Percentiles rank a stretch among this genome's conserved stretches.
Conservation (phyloP, 2,113 vertebrate species). For the Steatornis caripensis region DNA sequence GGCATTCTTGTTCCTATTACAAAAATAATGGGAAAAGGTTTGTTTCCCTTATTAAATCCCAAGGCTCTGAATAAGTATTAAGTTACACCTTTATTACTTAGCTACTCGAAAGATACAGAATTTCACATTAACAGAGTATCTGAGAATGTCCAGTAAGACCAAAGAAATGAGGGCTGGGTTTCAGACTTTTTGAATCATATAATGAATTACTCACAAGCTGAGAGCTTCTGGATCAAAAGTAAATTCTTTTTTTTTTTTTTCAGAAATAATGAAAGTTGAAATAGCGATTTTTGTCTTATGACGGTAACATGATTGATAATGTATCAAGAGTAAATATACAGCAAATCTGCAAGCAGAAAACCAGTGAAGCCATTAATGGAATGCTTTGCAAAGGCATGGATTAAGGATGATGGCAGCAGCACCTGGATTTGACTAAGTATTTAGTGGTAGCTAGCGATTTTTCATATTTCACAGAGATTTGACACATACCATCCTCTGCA, state of each 20-base stretch:
- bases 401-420: background rate
- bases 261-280: background rate
- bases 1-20: background rate
- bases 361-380: background rate
- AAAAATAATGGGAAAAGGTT: background rate
- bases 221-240: background rate
- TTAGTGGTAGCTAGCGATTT: background rate
- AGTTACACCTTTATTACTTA: background rate
- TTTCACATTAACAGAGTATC: background rate
- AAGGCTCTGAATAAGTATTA: background rate
- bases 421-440: background rate
- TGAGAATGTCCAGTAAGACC: background rate
- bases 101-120: background rate
- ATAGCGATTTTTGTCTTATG: background rate
- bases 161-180: background rate
- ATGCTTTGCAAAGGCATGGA: background rate
- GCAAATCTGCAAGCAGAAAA: background rate
- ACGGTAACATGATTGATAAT: background rate
- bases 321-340: background rate
- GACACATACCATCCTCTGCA: background rate
- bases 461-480: background rate
- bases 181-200: background rate
- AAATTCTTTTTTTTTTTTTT: background rate
- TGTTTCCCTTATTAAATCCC: background rate
- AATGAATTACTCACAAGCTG: background rate